Evolutionary conservation across 2,888 invertebrate genomes (phyloP).

Genomic region (Stenoptilia bipunctidactyla): DNA sequence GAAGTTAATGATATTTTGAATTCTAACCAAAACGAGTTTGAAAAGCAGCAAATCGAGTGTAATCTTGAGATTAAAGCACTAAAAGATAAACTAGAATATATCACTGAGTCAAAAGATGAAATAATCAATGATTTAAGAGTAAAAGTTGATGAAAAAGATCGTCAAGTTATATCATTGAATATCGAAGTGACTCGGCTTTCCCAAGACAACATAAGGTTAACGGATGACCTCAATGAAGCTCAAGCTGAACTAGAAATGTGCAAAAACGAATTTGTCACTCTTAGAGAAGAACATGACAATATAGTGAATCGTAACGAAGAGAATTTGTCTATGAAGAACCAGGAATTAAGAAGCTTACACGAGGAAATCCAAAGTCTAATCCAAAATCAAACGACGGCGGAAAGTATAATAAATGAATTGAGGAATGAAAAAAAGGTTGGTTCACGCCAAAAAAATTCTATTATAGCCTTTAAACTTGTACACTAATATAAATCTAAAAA

Average conservation of each 20-base stretch:
- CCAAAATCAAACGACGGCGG: conserved; percentile 22
- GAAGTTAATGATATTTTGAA: conserved; percentile 23
- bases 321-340: conserved; percentile 35
- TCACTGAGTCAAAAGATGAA: conserved; percentile 37
- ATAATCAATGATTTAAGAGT: conserved; percentile 35
- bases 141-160: conserved; percentile 39
- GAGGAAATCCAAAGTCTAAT: conserved; percentile 26
- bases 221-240: conserved; percentile 42
- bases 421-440: conserved; percentile 45
- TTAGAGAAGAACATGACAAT: conserved; percentile 39
- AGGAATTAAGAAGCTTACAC: conserved; percentile 34
- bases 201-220: conserved; percentile 30
- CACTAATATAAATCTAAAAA: no score
- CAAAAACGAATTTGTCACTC: conserved; percentile 35
- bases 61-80: conserved; percentile 38
- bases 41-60: conserved; percentile 48
- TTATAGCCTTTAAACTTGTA: no score
- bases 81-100: conserved; percentile 50
- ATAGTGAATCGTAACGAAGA: conserved; percentile 28
- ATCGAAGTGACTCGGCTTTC: conserved; percentile 41
- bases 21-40: conserved; percentile 45
- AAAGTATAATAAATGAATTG: no score
- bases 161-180: conserved; percentile 39
- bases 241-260: conserved; percentile 47
- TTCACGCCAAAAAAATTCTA: no score